Base-by-base conservation (phyloP, 2,113 vertebrate species). In the Myotis brandtii region DNA sequence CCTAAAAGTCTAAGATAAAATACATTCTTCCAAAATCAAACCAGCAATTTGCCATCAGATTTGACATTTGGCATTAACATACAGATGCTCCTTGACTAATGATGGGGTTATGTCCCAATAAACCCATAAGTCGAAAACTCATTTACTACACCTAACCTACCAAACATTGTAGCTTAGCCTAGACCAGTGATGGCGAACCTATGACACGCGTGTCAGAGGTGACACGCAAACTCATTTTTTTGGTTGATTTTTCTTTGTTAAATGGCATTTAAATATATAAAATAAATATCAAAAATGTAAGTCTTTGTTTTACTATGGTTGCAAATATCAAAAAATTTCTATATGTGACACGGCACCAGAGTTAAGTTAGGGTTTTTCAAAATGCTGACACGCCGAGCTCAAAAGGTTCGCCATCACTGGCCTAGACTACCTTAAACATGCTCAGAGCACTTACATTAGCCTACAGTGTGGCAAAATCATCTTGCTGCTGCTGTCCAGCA, bases 1-100 rank as follows among this genome's bases (percentile, higher is more conserved):
- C 27, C 50, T 76, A 94, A 82, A 94, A 86, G 64, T 79, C 32
- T 79, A 80, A 80, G 90, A 75, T n/a, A 54, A 54, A 21, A 56
- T 32, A 59, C 34, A 32, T 20, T 81, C 72, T 95, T 81, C 56
- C 72, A 83, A 94, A 92, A 90, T 37, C 62, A 96, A 86, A 94
- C 13, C 9, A 92, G 12, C 32, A 86, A 84, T 66, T 59, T 93
- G 59, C 83, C 59, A 70, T 70, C 10, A 81, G 67, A 85, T 6
- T 91, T 93, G 84, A 85, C 37, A 66, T 46, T 10, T 50, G 37
- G 25, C 32, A 70, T 43, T 88, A 76, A 84, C 13, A 80, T 50
- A 20, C 80, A 62, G 37, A 30, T 43, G 80, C 56, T 43, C 37
- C 37, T 43, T 62, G 80, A 62, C 56, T 40, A 62, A 27, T 21